Percentiles rank a stretch among this genome's conserved stretches.
These are phyloP conservation scores for Adela reaumurella DNA, from an alignment of 2,888 invertebrate species.

Conservation along the genomic window DNA sequence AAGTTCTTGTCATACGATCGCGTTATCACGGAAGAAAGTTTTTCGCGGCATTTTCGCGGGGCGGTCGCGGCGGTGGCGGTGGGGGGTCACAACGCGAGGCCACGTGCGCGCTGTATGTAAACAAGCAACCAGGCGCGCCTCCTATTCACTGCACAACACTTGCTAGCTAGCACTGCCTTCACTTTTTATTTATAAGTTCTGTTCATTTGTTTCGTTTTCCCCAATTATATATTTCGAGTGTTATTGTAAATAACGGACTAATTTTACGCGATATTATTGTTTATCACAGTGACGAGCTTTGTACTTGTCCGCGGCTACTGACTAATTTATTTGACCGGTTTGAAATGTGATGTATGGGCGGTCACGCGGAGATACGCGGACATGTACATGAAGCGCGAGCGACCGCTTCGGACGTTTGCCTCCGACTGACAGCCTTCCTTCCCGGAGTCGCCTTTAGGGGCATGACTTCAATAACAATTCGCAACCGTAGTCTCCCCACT, in stretches of 20 bases:
- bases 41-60: slow-evolving; percentile 49
- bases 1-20: slow-evolving; percentile 24
- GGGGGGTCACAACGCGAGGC: slow-evolving; percentile 23
- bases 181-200: not conserved
- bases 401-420: slow-evolving; percentile 51
- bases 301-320: not conserved
- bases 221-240: not conserved
- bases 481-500: slow-evolving; percentile 26
- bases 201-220: not conserved
- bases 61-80: slow-evolving; percentile 34
- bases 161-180: not conserved
- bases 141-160: not conserved
- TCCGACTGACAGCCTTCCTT: slow-evolving; percentile 57
- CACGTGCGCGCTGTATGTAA: slow-evolving; percentile 33
- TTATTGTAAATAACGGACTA: not conserved
- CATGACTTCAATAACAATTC: slow-evolving; percentile 59
- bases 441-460: slow-evolving; percentile 57
- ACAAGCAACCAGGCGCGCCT: slow-evolving; percentile 22
- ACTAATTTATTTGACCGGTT: not conserved
- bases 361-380: slow-evolving; percentile 19
- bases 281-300: not conserved
- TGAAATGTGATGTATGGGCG: slow-evolving; percentile 10
- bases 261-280: not conserved
- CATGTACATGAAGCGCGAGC: slow-evolving; percentile 20
- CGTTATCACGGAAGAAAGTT: slow-evolving; percentile 45